Evolutionary conservation across 2,113 vertebrate species (phyloP).

Genomic region (Bubo scandiacus): DNA sequence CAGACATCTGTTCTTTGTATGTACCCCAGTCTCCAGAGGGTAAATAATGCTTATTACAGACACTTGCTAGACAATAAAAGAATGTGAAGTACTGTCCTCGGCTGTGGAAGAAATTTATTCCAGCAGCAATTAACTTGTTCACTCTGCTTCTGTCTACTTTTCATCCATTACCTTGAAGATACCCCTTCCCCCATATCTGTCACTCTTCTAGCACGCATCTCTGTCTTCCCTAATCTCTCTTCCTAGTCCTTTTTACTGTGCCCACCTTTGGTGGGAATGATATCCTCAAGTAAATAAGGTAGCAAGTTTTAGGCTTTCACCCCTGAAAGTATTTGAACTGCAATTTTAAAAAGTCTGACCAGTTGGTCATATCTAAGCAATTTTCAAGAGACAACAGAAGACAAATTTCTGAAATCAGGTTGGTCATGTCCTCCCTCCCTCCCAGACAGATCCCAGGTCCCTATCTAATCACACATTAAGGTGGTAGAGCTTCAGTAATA

Average conservation of each 20-base stretch:
- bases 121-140: neutral
- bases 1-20: neutral
- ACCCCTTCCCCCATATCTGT: neutral
- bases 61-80: neutral
- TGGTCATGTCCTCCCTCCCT: neutral
- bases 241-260: neutral
- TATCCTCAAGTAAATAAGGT: neutral
- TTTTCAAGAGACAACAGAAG: neutral
- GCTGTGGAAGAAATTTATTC: neutral
- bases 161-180: neutral
- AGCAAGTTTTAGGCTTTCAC: neutral
- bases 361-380: neutral
- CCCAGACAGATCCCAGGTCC: neutral
- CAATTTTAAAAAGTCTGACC: neutral
- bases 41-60: neutral
- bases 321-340: neutral
- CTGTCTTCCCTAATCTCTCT: neutral
- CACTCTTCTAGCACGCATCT: neutral
- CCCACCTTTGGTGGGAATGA: neutral
- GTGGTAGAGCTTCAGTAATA: neutral
- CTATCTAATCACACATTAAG: neutral
- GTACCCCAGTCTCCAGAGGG: neutral
- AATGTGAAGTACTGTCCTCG: neutral
- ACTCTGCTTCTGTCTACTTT: neutral
- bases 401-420: neutral